These are phyloP conservation scores for Leucoraja erinaceus DNA, from an alignment of 2,113 vertebrate species.

Conservation along the genomic window DNA sequence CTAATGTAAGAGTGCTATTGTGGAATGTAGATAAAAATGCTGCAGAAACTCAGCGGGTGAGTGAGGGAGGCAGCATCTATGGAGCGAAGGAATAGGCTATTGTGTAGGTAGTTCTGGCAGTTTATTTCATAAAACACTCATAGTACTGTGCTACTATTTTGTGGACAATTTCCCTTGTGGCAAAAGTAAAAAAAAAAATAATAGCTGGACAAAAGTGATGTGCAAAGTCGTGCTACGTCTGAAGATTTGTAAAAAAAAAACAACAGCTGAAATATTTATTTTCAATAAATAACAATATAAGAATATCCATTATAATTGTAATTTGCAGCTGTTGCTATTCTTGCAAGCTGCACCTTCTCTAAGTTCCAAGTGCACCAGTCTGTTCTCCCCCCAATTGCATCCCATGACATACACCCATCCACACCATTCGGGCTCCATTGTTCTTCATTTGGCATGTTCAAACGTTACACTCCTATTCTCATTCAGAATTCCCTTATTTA, in stretches of 20 bases:
- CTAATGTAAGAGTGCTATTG: background rate
- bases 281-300: background rate
- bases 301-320: background rate
- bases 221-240: no score
- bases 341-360: background rate
- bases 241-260: no score
- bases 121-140: background rate
- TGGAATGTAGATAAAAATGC: background rate
- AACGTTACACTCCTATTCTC: background rate
- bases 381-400: background rate
- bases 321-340: background rate
- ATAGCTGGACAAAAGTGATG: no score
- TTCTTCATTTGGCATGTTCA: background rate
- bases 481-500: background rate
- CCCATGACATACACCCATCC: background rate
- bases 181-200: no score
- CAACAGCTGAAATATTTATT: background rate
- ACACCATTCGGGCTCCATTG: background rate
- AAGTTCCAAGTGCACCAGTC: background rate
- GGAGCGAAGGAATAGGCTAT: background rate
- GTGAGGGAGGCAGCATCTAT: no score
- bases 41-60: no score
- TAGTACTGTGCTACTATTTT: background rate
- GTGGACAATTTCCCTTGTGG: background rate
- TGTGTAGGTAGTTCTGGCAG: background rate